Evolutionary conservation across 2,888 invertebrate genomes (phyloP).

Genomic region (Agrochola macilenta): DNA sequence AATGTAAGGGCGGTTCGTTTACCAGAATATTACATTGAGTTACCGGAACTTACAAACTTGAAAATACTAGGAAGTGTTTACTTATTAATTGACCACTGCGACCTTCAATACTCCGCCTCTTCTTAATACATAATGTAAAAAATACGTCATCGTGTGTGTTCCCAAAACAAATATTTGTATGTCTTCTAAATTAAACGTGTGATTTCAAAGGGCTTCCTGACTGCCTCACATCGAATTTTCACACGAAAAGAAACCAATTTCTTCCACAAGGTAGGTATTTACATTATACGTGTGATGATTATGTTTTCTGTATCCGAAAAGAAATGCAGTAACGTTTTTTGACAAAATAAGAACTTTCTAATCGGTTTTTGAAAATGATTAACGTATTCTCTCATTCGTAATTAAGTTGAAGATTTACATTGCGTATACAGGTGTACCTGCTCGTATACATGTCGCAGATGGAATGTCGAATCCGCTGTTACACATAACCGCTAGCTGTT

Average conservation of each 20-base stretch:
- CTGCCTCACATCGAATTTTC: conserved; percentile 3
- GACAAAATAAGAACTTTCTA: neutral
- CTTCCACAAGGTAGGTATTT: conserved; percentile 2
- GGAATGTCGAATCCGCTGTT: too few species aligned
- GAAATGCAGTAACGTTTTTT: neutral
- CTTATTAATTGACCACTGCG: neutral
- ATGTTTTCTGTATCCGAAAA: neutral
- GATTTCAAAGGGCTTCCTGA: conserved; percentile 32
- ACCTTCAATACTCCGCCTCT: neutral
- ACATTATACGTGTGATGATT: neutral
- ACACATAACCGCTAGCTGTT: too few species aligned
- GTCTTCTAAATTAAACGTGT: conserved; percentile 37
- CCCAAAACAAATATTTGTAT: conserved; percentile 30
- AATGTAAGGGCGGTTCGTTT: conserved; percentile 1
- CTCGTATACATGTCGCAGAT: neutral
- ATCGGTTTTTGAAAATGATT: conserved; percentile 27
- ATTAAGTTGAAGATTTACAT: neutral
- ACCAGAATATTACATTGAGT: conserved; percentile 23
- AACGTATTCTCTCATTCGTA: neutral
- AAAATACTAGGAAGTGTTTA: neutral
- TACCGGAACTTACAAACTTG: neutral
- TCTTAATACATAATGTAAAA: neutral
- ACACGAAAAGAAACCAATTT: conserved; percentile 43
- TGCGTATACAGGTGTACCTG: neutral
- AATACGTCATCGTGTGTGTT: neutral